These are phyloP conservation scores for Manis javanica DNA, from an alignment of 2,797 vertebrate genomes.

Conservation along the genomic window DNA sequence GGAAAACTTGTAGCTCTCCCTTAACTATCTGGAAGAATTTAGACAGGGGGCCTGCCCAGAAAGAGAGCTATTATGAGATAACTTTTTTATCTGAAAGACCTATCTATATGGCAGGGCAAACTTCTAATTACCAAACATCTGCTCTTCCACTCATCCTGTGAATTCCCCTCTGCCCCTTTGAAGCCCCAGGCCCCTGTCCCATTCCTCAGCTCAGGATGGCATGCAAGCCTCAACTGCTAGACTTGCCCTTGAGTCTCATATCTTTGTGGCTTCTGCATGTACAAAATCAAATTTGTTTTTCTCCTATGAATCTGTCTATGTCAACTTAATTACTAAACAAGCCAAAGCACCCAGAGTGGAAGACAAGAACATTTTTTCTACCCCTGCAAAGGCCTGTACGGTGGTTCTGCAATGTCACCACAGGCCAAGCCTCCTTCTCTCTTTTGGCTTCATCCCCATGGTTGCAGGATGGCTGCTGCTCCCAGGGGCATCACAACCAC, in stretches of 20 bases:
- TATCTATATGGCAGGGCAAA: neutral
- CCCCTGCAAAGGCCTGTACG: neutral
- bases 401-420: neutral
- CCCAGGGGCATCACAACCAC: too few relatives aligned
- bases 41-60: neutral
- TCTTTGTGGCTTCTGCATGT: neutral
- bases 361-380: neutral
- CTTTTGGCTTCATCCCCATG: neutral
- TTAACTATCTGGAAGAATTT: neutral
- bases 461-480: neutral
- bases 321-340: neutral
- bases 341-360: neutral
- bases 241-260: neutral
- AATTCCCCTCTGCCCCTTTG: neutral
- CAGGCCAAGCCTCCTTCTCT: neutral
- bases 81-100: neutral
- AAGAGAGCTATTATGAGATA: neutral
- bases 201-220: neutral
- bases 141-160: neutral
- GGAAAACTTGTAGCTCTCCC: neutral
- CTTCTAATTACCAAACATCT: neutral
- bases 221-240: neutral
- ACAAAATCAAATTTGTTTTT: neutral
- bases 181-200: neutral
- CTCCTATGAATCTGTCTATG: neutral